Evolutionary conservation across 1,140 invertebrate genomes (phyloP), one percentile per base, ranked within the genome.

Genomic region (Drosophila navojoa): DNA sequence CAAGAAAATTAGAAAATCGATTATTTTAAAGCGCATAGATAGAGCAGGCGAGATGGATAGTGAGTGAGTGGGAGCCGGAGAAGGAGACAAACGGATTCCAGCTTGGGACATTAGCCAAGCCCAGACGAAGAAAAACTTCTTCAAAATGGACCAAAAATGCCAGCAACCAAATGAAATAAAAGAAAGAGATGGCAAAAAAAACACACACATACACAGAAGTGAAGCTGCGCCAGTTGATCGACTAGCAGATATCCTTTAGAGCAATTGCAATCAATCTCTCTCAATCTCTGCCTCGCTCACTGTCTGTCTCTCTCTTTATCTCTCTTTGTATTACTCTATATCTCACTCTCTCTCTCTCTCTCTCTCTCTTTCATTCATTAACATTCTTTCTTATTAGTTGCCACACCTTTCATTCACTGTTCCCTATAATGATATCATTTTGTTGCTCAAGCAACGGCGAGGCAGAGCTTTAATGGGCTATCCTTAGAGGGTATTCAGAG

Each of bases 1-100:
- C 66, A 38, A 27, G 59, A 35, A 79, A 68, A 74, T 81, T 77
- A 77, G 67, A 89, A 87, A 89, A 87, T 87, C 84, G 82, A 87
- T 87, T 89, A 82, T 82, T 87, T 89, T 89, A 79, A 87, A 87
- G 82, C 63, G 16, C 38, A 52, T 35, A 71, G 15, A 44, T 27
- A 38, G 29, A 38, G 16, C 35, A 5, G 6, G 27, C 22, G 45
- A 29, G 3, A 27, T 4, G 16, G 27, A 22, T 11, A 29, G 25
- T 29, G 6, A 4, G 15, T 19, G 61, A n/a, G 27, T 35, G n/a
- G 19, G 19, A 22, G 19, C 19, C 2, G 19, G 16, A 10, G 16
- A 32, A 13, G 59, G 9, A 5, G 45, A 25, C 15, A 29, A 47
- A 4, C 4, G 52, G 45, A 53, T 29, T 16, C 7, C 42, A 32